Conservation (phyloP, 1,140 invertebrate genomes). For the Caenorhabditis tropicalis region DNA sequence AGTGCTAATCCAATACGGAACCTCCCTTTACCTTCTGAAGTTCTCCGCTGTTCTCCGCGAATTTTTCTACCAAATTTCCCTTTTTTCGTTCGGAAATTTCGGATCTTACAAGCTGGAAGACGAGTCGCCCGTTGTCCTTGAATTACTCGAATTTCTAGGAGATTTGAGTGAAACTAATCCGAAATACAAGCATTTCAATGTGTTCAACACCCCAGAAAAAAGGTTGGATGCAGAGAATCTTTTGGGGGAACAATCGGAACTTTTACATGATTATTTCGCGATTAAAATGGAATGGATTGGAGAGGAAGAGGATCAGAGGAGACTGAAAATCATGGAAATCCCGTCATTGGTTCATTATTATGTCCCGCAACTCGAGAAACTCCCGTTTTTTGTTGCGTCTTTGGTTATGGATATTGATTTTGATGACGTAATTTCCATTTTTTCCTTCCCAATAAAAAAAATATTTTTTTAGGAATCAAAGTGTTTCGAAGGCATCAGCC, state of each 20-base stretch:
- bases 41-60: not conserved
- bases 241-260: not conserved
- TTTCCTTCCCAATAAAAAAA: not conserved
- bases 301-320: not conserved
- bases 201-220: not conserved
- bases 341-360: constrained; percentile 8
- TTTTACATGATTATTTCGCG: constrained; percentile 3
- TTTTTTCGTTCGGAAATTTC: constrained; percentile 29
- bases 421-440: not conserved
- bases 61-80: constrained; percentile 18
- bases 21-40: not conserved
- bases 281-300: not conserved
- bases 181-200: not conserved
- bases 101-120: not conserved
- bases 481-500: not conserved
- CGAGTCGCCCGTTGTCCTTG: not conserved
- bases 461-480: not conserved
- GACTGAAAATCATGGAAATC: not conserved
- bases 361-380: constrained; percentile 24
- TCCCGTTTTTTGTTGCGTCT: not conserved
- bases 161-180: not conserved
- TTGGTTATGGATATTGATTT: not conserved
- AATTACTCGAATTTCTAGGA: not conserved
- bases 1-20: not conserved
- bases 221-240: not conserved